Percentiles rank a stretch among this genome's conserved stretches.
Conservation (phyloP, 1,140 invertebrate species). For the Pinna nobilis region DNA sequence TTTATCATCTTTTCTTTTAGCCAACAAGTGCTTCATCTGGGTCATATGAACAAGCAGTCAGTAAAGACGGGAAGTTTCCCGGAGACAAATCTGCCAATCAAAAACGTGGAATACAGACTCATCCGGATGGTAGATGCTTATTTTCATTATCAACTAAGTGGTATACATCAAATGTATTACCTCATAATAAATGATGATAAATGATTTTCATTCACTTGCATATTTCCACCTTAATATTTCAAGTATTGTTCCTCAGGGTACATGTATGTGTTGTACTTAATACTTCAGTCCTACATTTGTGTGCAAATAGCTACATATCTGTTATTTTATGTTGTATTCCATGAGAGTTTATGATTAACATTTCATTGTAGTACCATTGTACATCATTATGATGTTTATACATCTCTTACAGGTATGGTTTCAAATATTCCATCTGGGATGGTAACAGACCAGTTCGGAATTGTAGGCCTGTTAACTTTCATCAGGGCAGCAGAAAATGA, state of each 20-base stretch:
- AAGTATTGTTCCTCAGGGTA: no score
- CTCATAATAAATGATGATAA: no score
- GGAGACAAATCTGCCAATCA: slow-evolving; percentile 61
- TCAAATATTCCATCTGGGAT: slow-evolving; percentile 98
- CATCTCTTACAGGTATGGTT: slow-evolving; percentile 78
- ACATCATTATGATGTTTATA: neutral
- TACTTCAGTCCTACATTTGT: no score
- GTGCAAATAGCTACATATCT: neutral
- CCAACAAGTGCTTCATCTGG: slow-evolving; percentile 57
- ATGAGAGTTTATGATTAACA: neutral
- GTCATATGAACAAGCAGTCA: slow-evolving; percentile 67
- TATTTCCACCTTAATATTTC: no score
- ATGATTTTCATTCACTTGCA: no score
- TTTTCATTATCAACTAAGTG: no score
- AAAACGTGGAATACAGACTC: slow-evolving; percentile 93
- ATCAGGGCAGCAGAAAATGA: slow-evolving; percentile 98
- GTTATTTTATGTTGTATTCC: neutral
- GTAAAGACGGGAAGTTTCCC: slow-evolving; percentile 63
- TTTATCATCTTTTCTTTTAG: slow-evolving; percentile 44
- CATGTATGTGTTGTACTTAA: neutral
- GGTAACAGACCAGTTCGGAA: slow-evolving; percentile 99
- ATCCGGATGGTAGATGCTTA: slow-evolving; percentile 89
- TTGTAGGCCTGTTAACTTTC: slow-evolving; percentile 97
- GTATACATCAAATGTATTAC: no score
- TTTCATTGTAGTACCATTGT: neutral